Percentiles rank a stretch among this genome's conserved stretches.
These are phyloP conservation scores for Dioctria linearis DNA, from an alignment of 2,888 invertebrate species.

Conservation along the genomic window DNA sequence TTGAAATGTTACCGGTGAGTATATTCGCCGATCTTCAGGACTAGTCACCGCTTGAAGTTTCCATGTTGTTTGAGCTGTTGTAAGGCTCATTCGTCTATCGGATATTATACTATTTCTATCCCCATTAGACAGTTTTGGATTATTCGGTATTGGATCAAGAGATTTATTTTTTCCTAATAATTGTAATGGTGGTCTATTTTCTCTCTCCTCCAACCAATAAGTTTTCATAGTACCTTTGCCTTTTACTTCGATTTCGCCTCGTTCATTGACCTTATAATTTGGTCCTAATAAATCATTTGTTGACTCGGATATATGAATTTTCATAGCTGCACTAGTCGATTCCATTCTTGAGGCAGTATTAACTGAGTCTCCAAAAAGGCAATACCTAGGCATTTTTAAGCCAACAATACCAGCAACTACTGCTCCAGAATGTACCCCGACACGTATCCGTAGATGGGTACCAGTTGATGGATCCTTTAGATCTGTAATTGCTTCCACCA, in stretches of 20 bases:
- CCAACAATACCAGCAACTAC: slow-evolving; percentile 96
- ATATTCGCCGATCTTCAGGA: slow-evolving; percentile 79
- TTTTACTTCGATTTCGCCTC: slow-evolving; percentile 91
- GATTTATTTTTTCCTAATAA: slow-evolving; percentile 58
- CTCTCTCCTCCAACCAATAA: slow-evolving; percentile 86
- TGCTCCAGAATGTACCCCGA: slow-evolving; percentile 92
- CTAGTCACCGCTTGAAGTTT: slow-evolving; percentile 65
- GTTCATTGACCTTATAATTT: slow-evolving; percentile 81
- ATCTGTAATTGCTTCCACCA: slow-evolving; percentile 93
- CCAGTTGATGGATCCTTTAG: slow-evolving; percentile 94
- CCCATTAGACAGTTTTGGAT: slow-evolving; percentile 64
- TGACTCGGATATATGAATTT: slow-evolving; percentile 94
- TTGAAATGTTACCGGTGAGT: slow-evolving; percentile 88
- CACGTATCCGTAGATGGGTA: slow-evolving; percentile 85
- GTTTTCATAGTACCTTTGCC: slow-evolving; percentile 94
- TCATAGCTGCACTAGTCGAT: slow-evolving; percentile 92
- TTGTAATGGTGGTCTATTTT: slow-evolving; percentile 75
- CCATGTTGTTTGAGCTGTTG: slow-evolving; percentile 60
- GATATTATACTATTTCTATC: slow-evolving; percentile 38
- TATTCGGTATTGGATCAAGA: slow-evolving; percentile 28
- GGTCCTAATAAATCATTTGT: slow-evolving; percentile 84
- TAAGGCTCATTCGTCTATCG: slow-evolving; percentile 62
- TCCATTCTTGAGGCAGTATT: slow-evolving; percentile 95
- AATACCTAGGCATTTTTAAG: slow-evolving; percentile 87
- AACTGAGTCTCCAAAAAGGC: slow-evolving; percentile 88